These are phyloP conservation scores for Netelia virgata DNA, from an alignment of 2,888 invertebrate species.

Conservation along the genomic window DNA sequence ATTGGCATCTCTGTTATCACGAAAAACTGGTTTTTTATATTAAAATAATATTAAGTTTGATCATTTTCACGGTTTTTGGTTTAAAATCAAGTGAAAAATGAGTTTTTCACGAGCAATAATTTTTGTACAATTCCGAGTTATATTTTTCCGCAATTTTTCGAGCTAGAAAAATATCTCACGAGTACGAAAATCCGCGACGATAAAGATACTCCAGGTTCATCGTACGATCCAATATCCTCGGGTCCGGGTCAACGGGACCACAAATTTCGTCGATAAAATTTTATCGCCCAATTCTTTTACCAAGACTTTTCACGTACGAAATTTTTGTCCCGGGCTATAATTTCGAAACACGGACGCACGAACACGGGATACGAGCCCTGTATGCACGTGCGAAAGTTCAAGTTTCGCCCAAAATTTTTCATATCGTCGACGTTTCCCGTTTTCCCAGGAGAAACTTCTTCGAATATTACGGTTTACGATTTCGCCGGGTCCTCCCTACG, in stretches of 20 bases:
- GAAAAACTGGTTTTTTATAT: too few relatives aligned
- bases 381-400: not conserved
- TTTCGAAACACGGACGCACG: not conserved
- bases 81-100: too few relatives aligned
- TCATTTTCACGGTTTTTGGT: too few relatives aligned
- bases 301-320: not conserved
- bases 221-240: not conserved
- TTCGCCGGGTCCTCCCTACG: not conserved
- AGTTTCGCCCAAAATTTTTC: constrained; percentile 14
- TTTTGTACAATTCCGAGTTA: too few relatives aligned
- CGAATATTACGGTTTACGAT: constrained; percentile 8
- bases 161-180: too few relatives aligned
- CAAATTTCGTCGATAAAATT: constrained; percentile 12
- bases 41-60: too few relatives aligned
- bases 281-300: not conserved
- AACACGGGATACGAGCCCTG: not conserved
- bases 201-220: too few relatives aligned
- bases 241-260: constrained; percentile 1
- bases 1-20: too few relatives aligned
- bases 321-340: not conserved
- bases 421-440: constrained; percentile 2
- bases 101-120: too few relatives aligned
- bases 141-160: too few relatives aligned
- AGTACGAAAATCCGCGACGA: too few relatives aligned
- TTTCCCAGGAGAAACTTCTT: constrained; percentile 2